Percentiles rank a stretch among this genome's conserved stretches.
Conservation (phyloP, 2,888 invertebrate genomes). For the Blastobasis adustella region DNA sequence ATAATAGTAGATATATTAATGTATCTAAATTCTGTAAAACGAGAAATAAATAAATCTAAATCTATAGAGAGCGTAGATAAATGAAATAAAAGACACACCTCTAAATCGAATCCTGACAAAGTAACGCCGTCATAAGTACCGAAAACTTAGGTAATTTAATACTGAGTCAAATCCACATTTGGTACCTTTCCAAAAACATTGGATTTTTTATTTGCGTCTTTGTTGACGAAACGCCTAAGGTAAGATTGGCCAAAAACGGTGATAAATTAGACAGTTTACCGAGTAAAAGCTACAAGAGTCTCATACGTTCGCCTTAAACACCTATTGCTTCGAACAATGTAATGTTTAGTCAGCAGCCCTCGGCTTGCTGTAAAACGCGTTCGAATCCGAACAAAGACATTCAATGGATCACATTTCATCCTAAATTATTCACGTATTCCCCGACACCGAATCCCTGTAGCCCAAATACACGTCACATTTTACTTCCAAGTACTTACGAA, state of each 20-base stretch:
- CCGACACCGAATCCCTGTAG: conserved; percentile 14
- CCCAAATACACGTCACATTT: conserved; percentile 35
- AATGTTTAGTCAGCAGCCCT: conserved; percentile 55
- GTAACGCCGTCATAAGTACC: too few relatives aligned
- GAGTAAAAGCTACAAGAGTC: conserved; percentile 2
- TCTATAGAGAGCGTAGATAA: too few relatives aligned
- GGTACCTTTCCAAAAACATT: not conserved
- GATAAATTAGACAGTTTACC: not conserved
- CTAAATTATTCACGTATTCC: conserved; percentile 57
- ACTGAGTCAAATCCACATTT: not conserved
- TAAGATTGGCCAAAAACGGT: not conserved
- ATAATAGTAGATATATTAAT: too few relatives aligned
- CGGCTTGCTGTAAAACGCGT: conserved; percentile 49
- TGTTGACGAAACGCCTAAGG: not conserved
- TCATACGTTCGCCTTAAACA: conserved; percentile 1
- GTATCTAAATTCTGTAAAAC: too few relatives aligned
- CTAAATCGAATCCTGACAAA: too few relatives aligned
- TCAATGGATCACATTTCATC: conserved; percentile 67
- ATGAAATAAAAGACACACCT: too few relatives aligned
- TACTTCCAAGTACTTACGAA: conserved; percentile 27
- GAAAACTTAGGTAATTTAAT: not conserved
- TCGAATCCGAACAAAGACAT: conserved; percentile 66
- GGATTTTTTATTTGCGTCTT: not conserved
- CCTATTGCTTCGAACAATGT: conserved; percentile 41
- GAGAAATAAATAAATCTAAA: too few relatives aligned